These are phyloP conservation scores for Helicolenus hilgendorfi DNA, from an alignment of 2,797 vertebrate species.

Conservation along the genomic window DNA sequence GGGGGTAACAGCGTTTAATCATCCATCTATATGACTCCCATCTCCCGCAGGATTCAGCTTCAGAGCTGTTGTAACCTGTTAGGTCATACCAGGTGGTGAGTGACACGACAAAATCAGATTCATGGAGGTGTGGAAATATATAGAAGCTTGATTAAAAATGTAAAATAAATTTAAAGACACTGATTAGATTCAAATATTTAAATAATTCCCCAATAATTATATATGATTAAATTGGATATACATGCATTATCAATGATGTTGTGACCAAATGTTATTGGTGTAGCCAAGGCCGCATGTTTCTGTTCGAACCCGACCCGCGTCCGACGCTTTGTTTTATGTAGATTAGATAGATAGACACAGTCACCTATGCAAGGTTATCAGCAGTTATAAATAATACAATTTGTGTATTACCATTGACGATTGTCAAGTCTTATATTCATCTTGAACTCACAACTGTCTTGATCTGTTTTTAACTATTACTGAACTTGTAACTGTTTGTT, in stretches of 20 bases:
- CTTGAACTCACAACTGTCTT: no score
- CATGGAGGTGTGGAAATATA: background rate
- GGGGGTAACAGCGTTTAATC: background rate
- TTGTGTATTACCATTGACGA: no score
- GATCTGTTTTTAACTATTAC: no score
- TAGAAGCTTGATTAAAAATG: background rate
- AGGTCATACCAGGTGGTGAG: background rate
- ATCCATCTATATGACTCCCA: background rate
- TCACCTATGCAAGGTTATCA: no score
- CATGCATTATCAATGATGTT: background rate
- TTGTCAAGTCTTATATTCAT: no score
- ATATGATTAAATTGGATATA: background rate
- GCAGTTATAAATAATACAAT: no score
- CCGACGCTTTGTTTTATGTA: no score
- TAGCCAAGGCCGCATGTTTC: background rate
- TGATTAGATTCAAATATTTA: no score
- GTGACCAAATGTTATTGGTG: background rate
- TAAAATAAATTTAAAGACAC: no score
- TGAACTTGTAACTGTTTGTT: no score
- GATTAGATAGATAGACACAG: no score
- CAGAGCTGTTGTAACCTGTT: background rate
- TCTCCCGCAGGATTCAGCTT: background rate
- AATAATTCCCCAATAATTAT: background rate
- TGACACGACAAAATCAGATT: background rate
- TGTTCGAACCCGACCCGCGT: no score